phyloP scores from a whole-genome alignment of 2,113 vertebrate genomes.

The Platichthys flesus region DNA sequence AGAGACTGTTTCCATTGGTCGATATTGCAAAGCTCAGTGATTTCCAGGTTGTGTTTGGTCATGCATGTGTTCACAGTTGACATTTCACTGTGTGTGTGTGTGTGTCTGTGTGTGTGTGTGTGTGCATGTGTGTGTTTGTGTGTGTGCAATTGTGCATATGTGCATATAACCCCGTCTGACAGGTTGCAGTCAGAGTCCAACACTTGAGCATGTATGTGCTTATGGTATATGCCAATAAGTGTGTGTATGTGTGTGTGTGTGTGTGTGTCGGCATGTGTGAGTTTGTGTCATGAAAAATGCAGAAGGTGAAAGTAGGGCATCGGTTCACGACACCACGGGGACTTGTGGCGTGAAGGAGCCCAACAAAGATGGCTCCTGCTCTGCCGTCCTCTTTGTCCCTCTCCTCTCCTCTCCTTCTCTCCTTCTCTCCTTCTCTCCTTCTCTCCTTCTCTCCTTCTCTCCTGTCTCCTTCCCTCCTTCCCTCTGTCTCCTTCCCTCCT shows the following conservation, averaged over 20 bases:
- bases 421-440: neutral
- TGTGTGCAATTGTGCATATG: neutral
- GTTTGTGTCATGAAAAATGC: conserved; percentile 69
- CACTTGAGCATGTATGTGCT: too few relatives aligned
- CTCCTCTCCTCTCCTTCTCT: neutral
- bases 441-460: neutral
- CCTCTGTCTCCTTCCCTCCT: neutral
- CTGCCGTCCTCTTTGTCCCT: neutral
- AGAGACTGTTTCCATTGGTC: neutral
- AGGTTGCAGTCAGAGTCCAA: too few relatives aligned
- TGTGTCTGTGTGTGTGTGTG: neutral
- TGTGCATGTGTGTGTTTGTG: neutral
- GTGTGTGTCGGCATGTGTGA: neutral
- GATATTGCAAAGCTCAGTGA: neutral
- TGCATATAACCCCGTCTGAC: too few relatives aligned
- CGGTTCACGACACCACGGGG: conserved; percentile 46
- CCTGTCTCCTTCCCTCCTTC: neutral
- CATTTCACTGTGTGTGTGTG: neutral
- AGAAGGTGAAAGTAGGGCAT: conserved; percentile 69
- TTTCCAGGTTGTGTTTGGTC: neutral
- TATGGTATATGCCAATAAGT: neutral
- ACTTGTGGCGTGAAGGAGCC: conserved; percentile 21
- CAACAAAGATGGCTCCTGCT: conserved; percentile 2
- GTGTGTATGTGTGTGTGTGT: neutral
- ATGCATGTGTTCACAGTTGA: conserved; percentile 12